Conservation (phyloP, 2,888 invertebrate species). For the Aproaerema taeniolella region DNA sequence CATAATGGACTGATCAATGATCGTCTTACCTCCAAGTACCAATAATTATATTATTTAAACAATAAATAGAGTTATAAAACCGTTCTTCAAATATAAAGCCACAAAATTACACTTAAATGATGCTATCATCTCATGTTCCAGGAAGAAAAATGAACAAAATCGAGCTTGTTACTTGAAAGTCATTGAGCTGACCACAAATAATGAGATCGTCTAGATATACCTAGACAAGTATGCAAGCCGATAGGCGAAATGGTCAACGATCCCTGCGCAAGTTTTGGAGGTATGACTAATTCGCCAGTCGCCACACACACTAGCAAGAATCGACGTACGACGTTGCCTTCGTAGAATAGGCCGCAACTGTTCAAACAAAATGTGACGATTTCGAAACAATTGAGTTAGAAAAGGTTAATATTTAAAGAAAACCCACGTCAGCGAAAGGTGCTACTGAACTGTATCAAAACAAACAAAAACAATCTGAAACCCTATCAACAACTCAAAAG, state of each 20-base stretch:
- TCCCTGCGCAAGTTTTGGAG: slow-evolving; percentile 38
- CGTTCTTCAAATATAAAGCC: too few species aligned
- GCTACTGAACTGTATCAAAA: too few species aligned
- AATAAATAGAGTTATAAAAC: too few species aligned
- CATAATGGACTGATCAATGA: too few species aligned
- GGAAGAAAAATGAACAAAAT: too few species aligned
- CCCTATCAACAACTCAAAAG: too few species aligned
- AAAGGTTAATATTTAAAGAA: background rate
- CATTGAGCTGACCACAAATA: slow-evolving; percentile 11
- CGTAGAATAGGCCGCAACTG: slow-evolving; percentile 39
- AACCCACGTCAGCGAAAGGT: background rate
- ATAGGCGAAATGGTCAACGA: slow-evolving; percentile 32
- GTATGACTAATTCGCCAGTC: slow-evolving; percentile 44
- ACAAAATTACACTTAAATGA: too few species aligned
- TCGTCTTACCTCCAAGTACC: too few species aligned
- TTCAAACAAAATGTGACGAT: slow-evolving; percentile 23
- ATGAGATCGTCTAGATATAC: slow-evolving; percentile 9
- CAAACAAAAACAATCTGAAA: too few species aligned
- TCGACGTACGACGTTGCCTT: slow-evolving; percentile 19
- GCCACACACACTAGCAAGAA: slow-evolving; percentile 31
- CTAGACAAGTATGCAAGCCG: slow-evolving; percentile 17
- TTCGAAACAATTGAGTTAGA: background rate
- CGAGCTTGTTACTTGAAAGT: slow-evolving; percentile 2
- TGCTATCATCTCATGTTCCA: too few species aligned
- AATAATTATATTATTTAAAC: too few species aligned